phyloP scores from a whole-genome alignment of 2,888 invertebrate species.

The Drosophila planitibia region DNA sequence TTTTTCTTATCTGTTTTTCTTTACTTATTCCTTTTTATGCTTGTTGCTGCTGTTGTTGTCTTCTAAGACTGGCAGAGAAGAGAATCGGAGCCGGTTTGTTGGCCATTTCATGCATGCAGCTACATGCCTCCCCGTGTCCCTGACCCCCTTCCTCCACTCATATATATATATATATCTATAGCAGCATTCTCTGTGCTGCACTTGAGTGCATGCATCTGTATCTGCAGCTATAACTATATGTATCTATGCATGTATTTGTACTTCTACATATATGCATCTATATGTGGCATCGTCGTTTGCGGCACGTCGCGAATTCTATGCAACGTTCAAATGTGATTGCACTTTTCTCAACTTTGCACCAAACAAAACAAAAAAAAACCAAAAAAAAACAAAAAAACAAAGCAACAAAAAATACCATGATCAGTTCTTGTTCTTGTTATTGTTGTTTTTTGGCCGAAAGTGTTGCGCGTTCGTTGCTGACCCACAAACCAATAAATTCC shows the following conservation, averaged over 20 bases:
- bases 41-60: conserved; percentile 47
- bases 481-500: conserved; percentile 82
- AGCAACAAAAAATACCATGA: conserved; percentile 15
- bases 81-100: conserved; percentile 69
- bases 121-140: background rate
- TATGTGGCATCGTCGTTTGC: conserved; percentile 30
- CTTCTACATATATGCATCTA: conserved; percentile 5
- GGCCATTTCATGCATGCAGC: conserved; percentile 65
- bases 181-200: conserved; percentile 62
- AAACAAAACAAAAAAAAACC: conserved; percentile 22
- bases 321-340: conserved; percentile 74
- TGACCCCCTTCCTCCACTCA: background rate
- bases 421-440: conserved; percentile 3
- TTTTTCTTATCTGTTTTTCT: conserved; percentile 28
- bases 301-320: conserved; percentile 64
- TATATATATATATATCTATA: background rate
- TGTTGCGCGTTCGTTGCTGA: conserved; percentile 61
- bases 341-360: conserved; percentile 69
- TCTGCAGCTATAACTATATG: conserved; percentile 34
- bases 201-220: conserved; percentile 62
- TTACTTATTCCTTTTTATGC: conserved; percentile 45
- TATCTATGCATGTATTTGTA: conserved; percentile 13
- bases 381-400: background rate
- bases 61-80: conserved; percentile 55
- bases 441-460: conserved; percentile 48